Percentiles rank a stretch among this genome's conserved stretches.
These are phyloP conservation scores for Malurus splendens DNA, from an alignment of 2,797 vertebrate species.

Conservation along the genomic window DNA sequence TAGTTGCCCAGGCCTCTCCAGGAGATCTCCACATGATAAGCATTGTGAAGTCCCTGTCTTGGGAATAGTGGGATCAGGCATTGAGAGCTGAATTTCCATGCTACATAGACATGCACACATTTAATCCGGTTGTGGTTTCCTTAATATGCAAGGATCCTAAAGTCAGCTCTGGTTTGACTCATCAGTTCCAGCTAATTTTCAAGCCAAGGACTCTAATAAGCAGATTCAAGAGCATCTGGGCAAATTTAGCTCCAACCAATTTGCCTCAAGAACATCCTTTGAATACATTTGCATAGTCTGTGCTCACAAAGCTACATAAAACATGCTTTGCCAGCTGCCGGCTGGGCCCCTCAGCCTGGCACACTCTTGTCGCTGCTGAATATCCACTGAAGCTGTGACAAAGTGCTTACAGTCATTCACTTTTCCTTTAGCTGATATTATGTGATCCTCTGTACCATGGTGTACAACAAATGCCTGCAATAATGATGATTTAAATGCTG, in stretches of 20 bases:
- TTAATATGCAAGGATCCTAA: conserved; percentile 8
- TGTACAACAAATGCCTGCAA: neutral
- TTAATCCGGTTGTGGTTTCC: neutral
- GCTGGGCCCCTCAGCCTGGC: neutral
- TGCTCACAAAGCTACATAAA: neutral
- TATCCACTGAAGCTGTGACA: neutral
- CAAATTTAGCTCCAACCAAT: conserved; percentile 43
- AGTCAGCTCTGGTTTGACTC: conserved; percentile 4
- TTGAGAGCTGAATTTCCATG: neutral
- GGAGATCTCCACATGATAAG: neutral
- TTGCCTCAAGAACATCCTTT: conserved; percentile 39
- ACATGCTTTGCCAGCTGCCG: conserved; percentile 7
- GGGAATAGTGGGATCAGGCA: neutral
- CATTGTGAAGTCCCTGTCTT: neutral
- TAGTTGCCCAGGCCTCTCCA: neutral
- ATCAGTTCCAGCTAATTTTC: conserved; percentile 43
- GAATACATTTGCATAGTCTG: conserved; percentile 40
- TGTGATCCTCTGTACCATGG: neutral
- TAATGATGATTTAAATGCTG: neutral
- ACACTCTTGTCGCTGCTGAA: neutral
- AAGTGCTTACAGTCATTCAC: neutral
- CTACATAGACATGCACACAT: neutral
- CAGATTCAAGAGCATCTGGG: conserved; percentile 3
- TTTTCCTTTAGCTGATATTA: neutral
- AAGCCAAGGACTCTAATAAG: conserved; percentile 12